Percentiles rank a stretch among this genome's conserved stretches.
phyloP scores from a whole-genome alignment of 2,888 invertebrate species.

The Strigamia crassipes region DNA sequence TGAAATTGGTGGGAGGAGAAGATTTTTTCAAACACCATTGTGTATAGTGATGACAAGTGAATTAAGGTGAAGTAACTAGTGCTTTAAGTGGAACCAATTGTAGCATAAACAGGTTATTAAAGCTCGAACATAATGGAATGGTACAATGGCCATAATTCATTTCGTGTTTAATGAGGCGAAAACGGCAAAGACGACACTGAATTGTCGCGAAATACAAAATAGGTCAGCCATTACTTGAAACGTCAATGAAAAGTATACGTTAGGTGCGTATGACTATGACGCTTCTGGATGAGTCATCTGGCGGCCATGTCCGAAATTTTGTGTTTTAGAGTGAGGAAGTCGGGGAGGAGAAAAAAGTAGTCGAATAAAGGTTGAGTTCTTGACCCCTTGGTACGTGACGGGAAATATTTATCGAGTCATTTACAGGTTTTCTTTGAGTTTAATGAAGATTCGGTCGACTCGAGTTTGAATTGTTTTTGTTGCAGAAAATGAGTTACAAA shows the following conservation, averaged over 20 bases:
- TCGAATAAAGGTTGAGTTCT: not conserved
- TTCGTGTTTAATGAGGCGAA: not conserved
- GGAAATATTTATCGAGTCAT: not conserved
- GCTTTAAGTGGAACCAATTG: not conserved
- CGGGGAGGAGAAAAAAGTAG: conserved; percentile 2
- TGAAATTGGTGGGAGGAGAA: conserved; percentile 1
- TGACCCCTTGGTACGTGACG: not conserved
- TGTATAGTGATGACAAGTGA: not conserved
- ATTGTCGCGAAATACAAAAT: not conserved
- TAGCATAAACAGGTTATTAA: not conserved
- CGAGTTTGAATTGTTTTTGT: not conserved
- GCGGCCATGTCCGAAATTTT: conserved; percentile 24
- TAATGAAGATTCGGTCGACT: no score
- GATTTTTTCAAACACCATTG: not conserved
- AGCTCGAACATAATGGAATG: not conserved
- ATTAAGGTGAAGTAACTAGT: not conserved
- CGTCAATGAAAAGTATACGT: not conserved
- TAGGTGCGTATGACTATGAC: not conserved
- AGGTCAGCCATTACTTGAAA: not conserved
- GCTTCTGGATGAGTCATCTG: not conserved
- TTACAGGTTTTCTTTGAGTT: not conserved
- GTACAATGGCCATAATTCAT: not conserved
- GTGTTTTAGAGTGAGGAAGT: not conserved
- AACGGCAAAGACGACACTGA: not conserved
- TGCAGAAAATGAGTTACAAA: not conserved